These are phyloP conservation scores for Drosophila ananassae DNA, from an alignment of 1,140 invertebrate species.

Conservation along the genomic window DNA sequence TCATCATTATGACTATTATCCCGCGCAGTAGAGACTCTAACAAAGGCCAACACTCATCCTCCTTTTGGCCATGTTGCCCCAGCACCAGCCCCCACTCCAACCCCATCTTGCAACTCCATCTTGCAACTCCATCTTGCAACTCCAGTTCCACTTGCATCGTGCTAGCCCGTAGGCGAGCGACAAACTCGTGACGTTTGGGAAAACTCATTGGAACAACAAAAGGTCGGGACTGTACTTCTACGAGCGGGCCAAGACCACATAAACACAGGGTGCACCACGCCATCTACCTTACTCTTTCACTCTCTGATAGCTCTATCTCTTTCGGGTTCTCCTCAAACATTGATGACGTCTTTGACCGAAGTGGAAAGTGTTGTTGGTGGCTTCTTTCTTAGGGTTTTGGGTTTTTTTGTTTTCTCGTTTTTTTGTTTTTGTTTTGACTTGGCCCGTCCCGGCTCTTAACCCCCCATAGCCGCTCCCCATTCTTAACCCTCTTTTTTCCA, in stretches of 20 bases:
- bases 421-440: constrained; percentile 70
- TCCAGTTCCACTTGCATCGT: constrained; percentile 24
- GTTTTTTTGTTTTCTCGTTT: constrained; percentile 27
- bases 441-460: constrained; percentile 10
- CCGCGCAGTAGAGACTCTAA: neutral
- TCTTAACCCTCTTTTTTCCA: constrained; percentile 5
- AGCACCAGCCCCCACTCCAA: neutral
- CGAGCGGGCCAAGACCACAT: constrained; percentile 11
- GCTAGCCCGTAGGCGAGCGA: constrained; percentile 45
- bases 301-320: neutral
- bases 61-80: neutral
- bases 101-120: constrained; percentile 2
- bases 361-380: constrained; percentile 52
- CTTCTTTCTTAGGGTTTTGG: constrained; percentile 32
- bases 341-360: constrained; percentile 42
- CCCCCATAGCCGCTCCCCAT: constrained; percentile 9
- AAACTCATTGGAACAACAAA: constrained; percentile 38
- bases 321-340: constrained; percentile 19
- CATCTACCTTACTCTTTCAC: constrained; percentile 2
- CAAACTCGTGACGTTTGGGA: constrained; percentile 51
- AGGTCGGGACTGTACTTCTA: constrained; percentile 47
- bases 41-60: too few relatives aligned
- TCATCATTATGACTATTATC: neutral
- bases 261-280: constrained; percentile 26
- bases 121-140: constrained; percentile 1